Percentiles rank a stretch among this genome's conserved stretches.
Conservation (phyloP, 1,140 invertebrate species). For the Tribolium castaneum region DNA sequence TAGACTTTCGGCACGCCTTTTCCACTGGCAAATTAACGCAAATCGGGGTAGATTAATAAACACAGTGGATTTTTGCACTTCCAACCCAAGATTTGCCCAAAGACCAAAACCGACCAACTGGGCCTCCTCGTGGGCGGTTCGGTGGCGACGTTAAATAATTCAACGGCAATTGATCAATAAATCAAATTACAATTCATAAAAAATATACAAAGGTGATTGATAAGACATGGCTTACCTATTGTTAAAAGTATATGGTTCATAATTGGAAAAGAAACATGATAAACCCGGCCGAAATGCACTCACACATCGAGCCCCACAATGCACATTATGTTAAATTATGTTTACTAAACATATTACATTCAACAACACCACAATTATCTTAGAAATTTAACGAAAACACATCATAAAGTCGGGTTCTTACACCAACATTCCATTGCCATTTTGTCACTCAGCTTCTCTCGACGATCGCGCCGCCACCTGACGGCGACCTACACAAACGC, state of each 20-base stretch:
- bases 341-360: slow-evolving; percentile 35
- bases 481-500: not conserved
- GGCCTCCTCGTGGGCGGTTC: not conserved
- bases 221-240: slow-evolving; percentile 62
- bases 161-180: slow-evolving; percentile 50
- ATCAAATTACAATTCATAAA: slow-evolving; percentile 56
- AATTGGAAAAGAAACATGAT: slow-evolving; percentile 49
- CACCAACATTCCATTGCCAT: slow-evolving; percentile 61
- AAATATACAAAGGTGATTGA: slow-evolving; percentile 60
- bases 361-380: slow-evolving; percentile 36
- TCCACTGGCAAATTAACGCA: not conserved
- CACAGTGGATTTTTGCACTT: not conserved
- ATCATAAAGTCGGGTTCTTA: slow-evolving; percentile 55
- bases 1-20: not conserved
- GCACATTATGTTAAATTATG: slow-evolving; percentile 47
- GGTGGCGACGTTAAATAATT: slow-evolving; percentile 28
- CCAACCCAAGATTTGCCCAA: not conserved
- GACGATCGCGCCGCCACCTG: slow-evolving; percentile 11
- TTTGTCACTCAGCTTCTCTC: slow-evolving; percentile 58
- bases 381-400: slow-evolving; percentile 48
- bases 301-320: slow-evolving; percentile 43
- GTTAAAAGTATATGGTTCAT: slow-evolving; percentile 58
- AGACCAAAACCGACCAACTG: not conserved
- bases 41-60: slow-evolving; percentile 5
- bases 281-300: slow-evolving; percentile 45